A percentile compares a stretch with the other conserved stretches of the same genome.
These are phyloP conservation scores for Ecdyonurus torrentis DNA, from an alignment of 2,888 invertebrate genomes.

Conservation along the genomic window DNA sequence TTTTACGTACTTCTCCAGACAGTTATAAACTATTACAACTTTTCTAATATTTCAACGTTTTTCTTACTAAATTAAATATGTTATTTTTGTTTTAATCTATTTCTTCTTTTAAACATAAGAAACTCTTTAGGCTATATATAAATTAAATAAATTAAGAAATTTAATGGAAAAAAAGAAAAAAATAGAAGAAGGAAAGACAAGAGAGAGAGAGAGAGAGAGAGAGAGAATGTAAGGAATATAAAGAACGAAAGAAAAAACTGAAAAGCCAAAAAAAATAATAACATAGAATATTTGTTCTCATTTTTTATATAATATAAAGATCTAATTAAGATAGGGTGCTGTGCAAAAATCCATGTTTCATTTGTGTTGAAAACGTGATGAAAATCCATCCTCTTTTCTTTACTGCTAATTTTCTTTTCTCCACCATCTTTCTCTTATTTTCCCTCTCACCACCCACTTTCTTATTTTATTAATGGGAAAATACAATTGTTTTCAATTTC, in stretches of 20 bases:
- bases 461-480: not conserved
- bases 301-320: not conserved
- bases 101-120: too few relatives aligned
- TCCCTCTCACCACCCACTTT: not conserved
- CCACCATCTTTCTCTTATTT: not conserved
- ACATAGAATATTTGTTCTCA: not conserved
- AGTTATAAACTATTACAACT: too few relatives aligned
- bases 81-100: too few relatives aligned
- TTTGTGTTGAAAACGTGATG: not conserved
- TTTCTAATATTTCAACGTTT: too few relatives aligned
- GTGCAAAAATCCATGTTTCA: not conserved
- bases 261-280: not conserved
- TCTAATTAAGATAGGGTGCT: not conserved
- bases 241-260: not conserved
- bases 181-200: too few relatives aligned
- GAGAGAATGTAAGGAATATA: not conserved
- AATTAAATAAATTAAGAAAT: too few relatives aligned
- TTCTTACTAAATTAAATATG: too few relatives aligned
- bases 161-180: too few relatives aligned
- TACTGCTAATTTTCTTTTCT: not conserved
- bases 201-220: not conserved
- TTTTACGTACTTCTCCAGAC: too few relatives aligned
- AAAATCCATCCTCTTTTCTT: not conserved
- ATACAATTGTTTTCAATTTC: not conserved
- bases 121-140: too few relatives aligned